phyloP scores from a whole-genome alignment of 2,113 vertebrate genomes.

The Eclectus roratus region DNA sequence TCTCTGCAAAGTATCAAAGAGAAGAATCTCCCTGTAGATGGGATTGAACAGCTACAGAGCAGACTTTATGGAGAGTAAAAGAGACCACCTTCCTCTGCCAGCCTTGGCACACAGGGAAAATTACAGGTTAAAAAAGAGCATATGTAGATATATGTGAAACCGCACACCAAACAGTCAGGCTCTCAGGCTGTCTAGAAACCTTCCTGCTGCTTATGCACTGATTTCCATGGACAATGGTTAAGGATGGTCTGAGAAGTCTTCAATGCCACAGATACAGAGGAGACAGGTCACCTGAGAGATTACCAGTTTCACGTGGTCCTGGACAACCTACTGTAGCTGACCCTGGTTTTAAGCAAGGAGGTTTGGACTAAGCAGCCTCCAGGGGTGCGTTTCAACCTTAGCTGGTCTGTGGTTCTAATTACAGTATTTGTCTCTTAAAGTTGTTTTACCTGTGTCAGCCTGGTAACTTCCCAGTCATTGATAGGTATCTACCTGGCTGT shows the following conservation, averaged over 20 bases:
- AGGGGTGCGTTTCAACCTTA: background rate
- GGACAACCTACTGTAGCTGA: background rate
- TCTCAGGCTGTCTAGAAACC: background rate
- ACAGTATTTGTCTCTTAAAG: background rate
- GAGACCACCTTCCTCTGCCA: background rate
- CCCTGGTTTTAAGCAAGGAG: background rate
- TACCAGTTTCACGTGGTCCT: background rate
- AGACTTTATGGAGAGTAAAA: background rate
- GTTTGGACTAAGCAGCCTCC: background rate
- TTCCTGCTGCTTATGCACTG: background rate
- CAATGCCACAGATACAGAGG: background rate
- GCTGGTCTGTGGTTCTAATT: background rate
- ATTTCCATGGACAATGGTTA: background rate
- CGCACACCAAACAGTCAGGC: background rate
- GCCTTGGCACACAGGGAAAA: background rate
- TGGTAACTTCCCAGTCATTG: accelerated
- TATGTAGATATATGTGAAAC: background rate
- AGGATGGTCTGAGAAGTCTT: background rate
- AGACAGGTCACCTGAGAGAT: background rate
- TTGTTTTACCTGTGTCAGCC: background rate
- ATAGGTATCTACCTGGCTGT: background rate
- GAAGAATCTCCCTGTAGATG: background rate
- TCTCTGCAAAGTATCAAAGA: background rate
- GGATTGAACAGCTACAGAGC: background rate
- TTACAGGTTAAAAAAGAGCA: background rate